Evolutionary conservation across 2,888 invertebrate genomes (phyloP).

Genomic region (Agrochola lota): DNA sequence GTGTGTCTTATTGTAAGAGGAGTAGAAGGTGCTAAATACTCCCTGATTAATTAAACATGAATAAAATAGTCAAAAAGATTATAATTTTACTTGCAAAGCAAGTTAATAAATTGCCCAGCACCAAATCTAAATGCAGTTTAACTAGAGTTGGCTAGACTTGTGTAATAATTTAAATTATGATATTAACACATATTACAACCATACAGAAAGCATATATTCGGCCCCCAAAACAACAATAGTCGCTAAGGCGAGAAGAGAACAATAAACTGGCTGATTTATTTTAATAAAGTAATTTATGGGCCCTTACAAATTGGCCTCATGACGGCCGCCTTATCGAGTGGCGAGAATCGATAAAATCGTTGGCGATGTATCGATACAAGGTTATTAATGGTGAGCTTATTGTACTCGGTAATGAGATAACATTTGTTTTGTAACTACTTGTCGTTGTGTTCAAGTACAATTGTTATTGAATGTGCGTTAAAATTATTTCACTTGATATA

Average conservation of each 20-base stretch:
- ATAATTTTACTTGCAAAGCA: neutral
- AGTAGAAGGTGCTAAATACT: neutral
- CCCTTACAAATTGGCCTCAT: conserved; percentile 87
- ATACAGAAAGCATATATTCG: conserved; percentile 59
- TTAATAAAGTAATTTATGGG: conserved; percentile 89
- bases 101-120: neutral
- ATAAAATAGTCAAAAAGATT: neutral
- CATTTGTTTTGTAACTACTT: conserved; percentile 71
- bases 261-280: conserved; percentile 89
- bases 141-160: neutral
- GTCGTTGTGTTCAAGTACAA: conserved; percentile 36
- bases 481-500: neutral
- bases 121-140: neutral
- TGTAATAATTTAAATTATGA: neutral
- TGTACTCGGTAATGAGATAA: conserved; percentile 82
- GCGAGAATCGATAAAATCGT: conserved; percentile 84
- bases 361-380: conserved; percentile 82
- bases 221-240: conserved; percentile 81
- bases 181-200: neutral
- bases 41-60: neutral
- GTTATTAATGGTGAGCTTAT: conserved; percentile 85
- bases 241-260: conserved; percentile 87
- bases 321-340: conserved; percentile 85
- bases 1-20: neutral
- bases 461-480: conserved; percentile 6